Conservation (phyloP, 1,140 invertebrate species). For the Panagrolaimus sp. region DNA sequence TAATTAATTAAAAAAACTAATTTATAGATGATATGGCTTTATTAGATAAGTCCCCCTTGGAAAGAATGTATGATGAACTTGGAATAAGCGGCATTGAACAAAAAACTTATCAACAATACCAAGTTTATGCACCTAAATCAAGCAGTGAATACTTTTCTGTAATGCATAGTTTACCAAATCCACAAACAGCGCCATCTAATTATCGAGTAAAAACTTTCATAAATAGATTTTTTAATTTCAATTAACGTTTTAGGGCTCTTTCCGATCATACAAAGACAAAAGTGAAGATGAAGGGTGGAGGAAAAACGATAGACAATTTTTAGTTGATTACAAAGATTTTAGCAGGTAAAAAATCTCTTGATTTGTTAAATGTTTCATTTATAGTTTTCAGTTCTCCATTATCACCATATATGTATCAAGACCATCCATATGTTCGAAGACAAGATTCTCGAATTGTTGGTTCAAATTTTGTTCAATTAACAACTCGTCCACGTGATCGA, state of each 20-base stretch:
- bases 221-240: too few species aligned
- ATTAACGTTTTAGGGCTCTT: too few species aligned
- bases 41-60: constrained; percentile 8
- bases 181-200: too few species aligned
- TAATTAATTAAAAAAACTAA: background rate
- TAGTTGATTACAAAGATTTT: constrained; percentile 46
- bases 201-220: too few species aligned
- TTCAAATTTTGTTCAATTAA: constrained; percentile 50
- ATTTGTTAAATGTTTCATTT: background rate
- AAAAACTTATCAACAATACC: constrained; percentile 22
- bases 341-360: constrained; percentile 21
- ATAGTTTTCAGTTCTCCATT: constrained; percentile 37
- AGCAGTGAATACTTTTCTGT: constrained; percentile 32
- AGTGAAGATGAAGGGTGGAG: constrained; percentile 21
- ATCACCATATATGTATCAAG: constrained; percentile 43
- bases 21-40: background rate
- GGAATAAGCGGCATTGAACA: constrained; percentile 7
- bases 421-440: constrained; percentile 21
- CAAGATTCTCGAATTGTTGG: constrained; percentile 46
- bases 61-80: constrained; percentile 35
- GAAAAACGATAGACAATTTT: constrained; percentile 35
- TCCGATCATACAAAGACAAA: background rate
- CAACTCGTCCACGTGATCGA: constrained; percentile 37
- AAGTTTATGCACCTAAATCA: constrained; percentile 39
- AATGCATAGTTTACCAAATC: too few species aligned